A percentile compares a stretch with the other conserved stretches of the same genome.
These are phyloP conservation scores for Anabacerthia variegaticeps DNA, from an alignment of 2,797 vertebrate species.

Conservation along the genomic window DNA sequence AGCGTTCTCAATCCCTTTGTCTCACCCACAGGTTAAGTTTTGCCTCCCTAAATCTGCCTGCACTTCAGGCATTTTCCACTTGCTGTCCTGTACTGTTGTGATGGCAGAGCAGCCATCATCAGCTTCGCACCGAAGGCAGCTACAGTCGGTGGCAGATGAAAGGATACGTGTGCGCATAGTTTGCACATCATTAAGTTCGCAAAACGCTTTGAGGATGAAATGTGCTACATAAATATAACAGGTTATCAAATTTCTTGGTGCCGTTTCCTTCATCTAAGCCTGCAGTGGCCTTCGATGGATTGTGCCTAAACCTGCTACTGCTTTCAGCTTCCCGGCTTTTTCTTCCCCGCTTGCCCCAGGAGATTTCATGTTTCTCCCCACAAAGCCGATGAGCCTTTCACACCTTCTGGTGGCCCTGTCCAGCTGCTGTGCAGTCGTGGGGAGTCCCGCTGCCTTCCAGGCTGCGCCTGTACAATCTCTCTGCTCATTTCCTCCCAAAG, in stretches of 20 bases:
- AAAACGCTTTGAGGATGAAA: slow-evolving; percentile 56
- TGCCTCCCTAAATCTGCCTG: neutral
- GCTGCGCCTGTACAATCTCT: fast-evolving
- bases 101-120: slow-evolving; percentile 11
- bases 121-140: neutral
- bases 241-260: slow-evolving; percentile 47
- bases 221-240: slow-evolving; percentile 51
- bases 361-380: neutral
- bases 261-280: neutral
- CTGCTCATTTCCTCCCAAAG: neutral
- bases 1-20: neutral
- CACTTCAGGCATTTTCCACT: neutral
- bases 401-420: neutral
- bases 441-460: neutral
- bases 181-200: slow-evolving; percentile 56
- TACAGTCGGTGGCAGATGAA: slow-evolving; percentile 16
- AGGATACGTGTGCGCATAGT: neutral
- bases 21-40: neutral
- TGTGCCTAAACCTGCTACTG: neutral
- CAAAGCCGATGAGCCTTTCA: neutral
- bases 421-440: neutral
- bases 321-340: neutral
- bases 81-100: neutral
- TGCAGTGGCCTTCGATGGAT: neutral
- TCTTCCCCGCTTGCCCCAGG: neutral